A percentile compares a stretch with the other conserved stretches of the same genome.
Evolutionary conservation across 2,113 vertebrate species (phyloP).

Genomic region (Cryptomyrus ogoouensis): DNA sequence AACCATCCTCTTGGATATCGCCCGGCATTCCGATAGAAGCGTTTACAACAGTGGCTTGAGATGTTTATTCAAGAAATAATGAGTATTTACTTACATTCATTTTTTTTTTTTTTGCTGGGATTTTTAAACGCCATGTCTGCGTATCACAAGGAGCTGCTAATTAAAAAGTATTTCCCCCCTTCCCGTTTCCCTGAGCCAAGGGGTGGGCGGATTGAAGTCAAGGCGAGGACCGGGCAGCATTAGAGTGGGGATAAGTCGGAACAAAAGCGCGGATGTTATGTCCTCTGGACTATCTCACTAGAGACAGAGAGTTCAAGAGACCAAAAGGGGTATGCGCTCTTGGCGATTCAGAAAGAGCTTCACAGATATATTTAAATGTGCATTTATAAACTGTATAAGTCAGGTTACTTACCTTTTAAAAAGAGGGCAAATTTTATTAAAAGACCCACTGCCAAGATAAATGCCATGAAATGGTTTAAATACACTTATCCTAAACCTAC

Average conservation of each 20-base stretch:
- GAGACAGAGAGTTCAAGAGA: conserved; percentile 11
- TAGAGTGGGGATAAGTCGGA: neutral
- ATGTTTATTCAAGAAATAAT: conserved; percentile 3
- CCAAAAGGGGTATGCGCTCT: conserved; percentile 9
- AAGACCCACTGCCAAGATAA: conserved; percentile 17
- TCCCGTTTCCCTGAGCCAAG: neutral
- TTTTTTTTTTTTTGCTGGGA: neutral
- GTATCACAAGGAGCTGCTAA: neutral
- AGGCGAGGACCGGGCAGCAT: neutral
- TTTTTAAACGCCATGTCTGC: neutral
- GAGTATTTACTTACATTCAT: neutral
- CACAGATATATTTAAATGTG: conserved; percentile 21
- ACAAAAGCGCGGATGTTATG: neutral
- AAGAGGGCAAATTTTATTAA: conserved; percentile 15
- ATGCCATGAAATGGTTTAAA: neutral
- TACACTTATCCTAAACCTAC: neutral
- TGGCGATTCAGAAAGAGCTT: conserved; percentile 7
- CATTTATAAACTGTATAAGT: conserved; percentile 20
- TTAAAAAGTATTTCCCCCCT: neutral
- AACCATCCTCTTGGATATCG: neutral
- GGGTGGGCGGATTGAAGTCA: neutral
- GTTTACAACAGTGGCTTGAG: neutral
- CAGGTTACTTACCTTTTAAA: conserved; percentile 22
- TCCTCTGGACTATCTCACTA: conserved; percentile 17
- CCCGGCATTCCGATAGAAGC: neutral